A percentile compares a stretch with the other conserved stretches of the same genome.
Evolutionary conservation across 2,888 invertebrate genomes (phyloP).

Genomic region (Mycogona germanica): DNA sequence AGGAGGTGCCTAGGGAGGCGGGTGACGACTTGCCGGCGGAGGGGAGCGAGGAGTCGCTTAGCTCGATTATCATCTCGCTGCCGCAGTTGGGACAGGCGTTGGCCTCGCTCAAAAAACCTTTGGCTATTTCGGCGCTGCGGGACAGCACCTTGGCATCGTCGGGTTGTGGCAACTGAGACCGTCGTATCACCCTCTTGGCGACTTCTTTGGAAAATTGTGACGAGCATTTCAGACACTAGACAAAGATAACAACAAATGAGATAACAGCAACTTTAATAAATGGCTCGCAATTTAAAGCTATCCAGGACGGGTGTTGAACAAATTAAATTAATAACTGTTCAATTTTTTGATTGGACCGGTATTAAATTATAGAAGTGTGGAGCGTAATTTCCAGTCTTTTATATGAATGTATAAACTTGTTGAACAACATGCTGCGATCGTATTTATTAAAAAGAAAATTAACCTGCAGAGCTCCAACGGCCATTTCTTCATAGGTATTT

Average conservation of each 20-base stretch:
- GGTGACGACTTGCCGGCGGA: no score
- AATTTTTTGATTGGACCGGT: background rate
- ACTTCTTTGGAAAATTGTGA: conserved; percentile 16
- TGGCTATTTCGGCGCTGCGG: conserved; percentile 3
- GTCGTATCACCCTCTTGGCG: conserved; percentile 10
- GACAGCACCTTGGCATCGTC: conserved; percentile 6
- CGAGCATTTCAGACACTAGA: conserved; percentile 17
- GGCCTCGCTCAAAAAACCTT: conserved; percentile 7
- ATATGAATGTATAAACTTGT: background rate
- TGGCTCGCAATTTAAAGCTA: background rate
- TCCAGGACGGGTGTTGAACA: background rate
- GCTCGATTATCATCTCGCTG: conserved; percentile 13
- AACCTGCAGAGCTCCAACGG: conserved; percentile 16
- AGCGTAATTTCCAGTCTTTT: no score
- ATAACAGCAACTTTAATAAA: background rate
- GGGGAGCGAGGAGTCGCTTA: background rate
- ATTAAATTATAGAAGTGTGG: no score
- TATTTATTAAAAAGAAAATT: background rate
- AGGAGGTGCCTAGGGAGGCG: background rate
- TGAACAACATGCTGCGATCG: no score
- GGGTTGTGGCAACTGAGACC: background rate
- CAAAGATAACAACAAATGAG: background rate
- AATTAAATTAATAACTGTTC: background rate
- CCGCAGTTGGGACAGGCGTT: conserved; percentile 17
- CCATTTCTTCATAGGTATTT: conserved; percentile 10